phyloP scores from a whole-genome alignment of 2,888 invertebrate species.

The Thecocarcelia acutangulata region DNA sequence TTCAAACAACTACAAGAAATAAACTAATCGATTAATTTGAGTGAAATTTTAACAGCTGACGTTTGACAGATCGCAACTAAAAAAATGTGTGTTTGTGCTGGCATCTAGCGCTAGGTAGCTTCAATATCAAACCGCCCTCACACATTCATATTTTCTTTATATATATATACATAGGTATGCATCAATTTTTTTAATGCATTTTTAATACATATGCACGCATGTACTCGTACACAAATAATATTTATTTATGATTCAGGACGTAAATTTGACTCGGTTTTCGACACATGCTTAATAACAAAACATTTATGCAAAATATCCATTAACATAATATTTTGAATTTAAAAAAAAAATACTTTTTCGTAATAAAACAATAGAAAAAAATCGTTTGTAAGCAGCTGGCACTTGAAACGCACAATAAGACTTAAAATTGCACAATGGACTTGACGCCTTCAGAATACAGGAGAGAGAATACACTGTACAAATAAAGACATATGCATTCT shows the following conservation, averaged over 20 bases:
- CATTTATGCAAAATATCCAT: conserved; percentile 26
- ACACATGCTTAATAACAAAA: conserved; percentile 40
- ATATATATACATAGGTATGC: no score
- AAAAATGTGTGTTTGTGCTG: no score
- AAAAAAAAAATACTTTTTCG: not conserved
- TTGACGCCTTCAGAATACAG: conserved; percentile 5
- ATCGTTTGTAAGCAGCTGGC: conserved; percentile 40
- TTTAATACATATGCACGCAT: no score
- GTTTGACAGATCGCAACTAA: no score
- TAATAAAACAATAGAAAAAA: not conserved
- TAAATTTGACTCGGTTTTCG: conserved; percentile 28
- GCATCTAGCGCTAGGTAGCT: no score
- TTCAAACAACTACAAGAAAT: no score
- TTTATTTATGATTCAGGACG: conserved; percentile 44
- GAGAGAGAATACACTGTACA: conserved; percentile 2
- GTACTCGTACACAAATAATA: not conserved
- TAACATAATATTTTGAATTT: not conserved
- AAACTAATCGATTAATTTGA: no score
- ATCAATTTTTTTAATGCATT: no score
- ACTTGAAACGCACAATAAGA: conserved; percentile 48
- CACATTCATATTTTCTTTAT: no score
- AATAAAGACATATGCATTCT: conserved; percentile 20
- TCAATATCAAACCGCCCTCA: no score
- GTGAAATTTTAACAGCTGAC: no score
- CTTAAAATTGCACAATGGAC: conserved; percentile 55